Conservation (phyloP, 1,140 invertebrate genomes). For the fruit fly (Drosophila melanogaster) region Release_6_plus_ISO1_MT NT_033777.3:6593001-6593500, state of each 20-base stretch:
- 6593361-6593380: constrained; percentile 25
- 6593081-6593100: constrained; percentile 40
- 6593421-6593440: constrained; percentile 11
- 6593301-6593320: constrained; percentile 64
- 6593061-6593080: constrained; percentile 33
- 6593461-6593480: constrained; percentile 63
- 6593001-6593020: constrained; percentile 24
- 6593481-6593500: constrained; percentile 50
- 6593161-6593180: constrained; percentile 27
- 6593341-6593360: constrained; percentile 52
- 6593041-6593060: constrained; percentile 38
- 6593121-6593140: constrained; percentile 19
- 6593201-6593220: constrained; percentile 44
- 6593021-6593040: constrained; percentile 15
- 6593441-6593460: constrained; percentile 3
- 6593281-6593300: constrained; percentile 11
- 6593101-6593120: constrained; percentile 23
- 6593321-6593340: constrained; percentile 75
- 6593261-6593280: constrained; percentile 7
- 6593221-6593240: constrained; percentile 26
- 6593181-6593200: constrained; percentile 24
- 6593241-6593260: constrained; percentile 24
- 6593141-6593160: constrained; percentile 9
- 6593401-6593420: constrained; percentile 16
- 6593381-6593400: constrained; percentile 12